phyloP scores from a whole-genome alignment of 1,140 invertebrate genomes.

The Bombus sylvicola region DNA sequence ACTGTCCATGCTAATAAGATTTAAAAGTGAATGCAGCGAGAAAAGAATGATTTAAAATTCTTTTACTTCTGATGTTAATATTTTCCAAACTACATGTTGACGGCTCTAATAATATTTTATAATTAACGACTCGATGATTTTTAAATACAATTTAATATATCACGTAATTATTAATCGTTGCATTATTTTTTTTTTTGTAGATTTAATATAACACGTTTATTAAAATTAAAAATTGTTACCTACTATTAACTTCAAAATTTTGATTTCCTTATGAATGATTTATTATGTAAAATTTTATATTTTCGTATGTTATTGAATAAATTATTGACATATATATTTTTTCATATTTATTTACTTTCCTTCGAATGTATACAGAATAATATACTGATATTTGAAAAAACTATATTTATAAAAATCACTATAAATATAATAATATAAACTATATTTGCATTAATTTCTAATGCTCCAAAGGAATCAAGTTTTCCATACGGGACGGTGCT shows the following conservation, averaged over 20 bases:
- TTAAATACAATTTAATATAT: too few species aligned
- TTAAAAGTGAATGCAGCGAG: too few species aligned
- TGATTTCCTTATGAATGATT: not conserved
- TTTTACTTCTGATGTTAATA: too few species aligned
- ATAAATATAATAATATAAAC: conserved; percentile 21
- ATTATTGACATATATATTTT: not conserved
- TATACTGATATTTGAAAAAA: conserved; percentile 39
- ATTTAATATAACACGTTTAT: not conserved
- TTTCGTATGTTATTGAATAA: not conserved
- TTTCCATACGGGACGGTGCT: conserved; percentile 3
- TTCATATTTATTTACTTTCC: conserved; percentile 5
- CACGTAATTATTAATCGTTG: too few species aligned
- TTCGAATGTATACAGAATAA: conserved; percentile 22
- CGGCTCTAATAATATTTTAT: too few species aligned
- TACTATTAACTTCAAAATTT: not conserved
- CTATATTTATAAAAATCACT: conserved; percentile 48
- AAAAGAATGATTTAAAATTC: too few species aligned
- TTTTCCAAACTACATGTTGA: too few species aligned
- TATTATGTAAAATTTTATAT: not conserved
- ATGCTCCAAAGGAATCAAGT: not conserved
- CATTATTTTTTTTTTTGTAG: not conserved
- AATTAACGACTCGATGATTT: too few species aligned
- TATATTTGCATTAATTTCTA: not conserved
- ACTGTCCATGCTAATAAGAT: too few species aligned
- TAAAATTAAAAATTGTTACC: not conserved